Conservation (phyloP, 2,888 invertebrate species). For the Cryptocheilus praepositus region DNA sequence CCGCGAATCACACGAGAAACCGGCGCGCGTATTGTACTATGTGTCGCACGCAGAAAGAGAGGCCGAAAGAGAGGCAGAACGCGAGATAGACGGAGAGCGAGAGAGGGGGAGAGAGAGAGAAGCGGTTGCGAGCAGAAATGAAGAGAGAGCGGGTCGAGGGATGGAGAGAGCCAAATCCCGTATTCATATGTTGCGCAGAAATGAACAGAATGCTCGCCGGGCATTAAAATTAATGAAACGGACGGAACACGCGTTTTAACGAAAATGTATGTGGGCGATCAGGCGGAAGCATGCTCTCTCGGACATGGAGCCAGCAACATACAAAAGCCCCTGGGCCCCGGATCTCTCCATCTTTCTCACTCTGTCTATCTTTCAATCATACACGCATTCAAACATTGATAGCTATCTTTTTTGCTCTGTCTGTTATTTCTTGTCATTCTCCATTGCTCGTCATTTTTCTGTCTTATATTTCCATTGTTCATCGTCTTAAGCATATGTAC, state of each 20-base stretch:
- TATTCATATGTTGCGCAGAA: slow-evolving; percentile 69
- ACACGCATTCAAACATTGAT: no score
- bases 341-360: not conserved
- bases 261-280: slow-evolving; percentile 71
- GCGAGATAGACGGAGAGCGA: no score
- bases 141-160: slow-evolving; percentile 16
- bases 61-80: slow-evolving; percentile 16
- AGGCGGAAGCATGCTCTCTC: slow-evolving; percentile 62
- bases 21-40: slow-evolving; percentile 20
- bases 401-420: slow-evolving; percentile 39
- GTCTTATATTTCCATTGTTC: no score
- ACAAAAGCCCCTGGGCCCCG: slow-evolving; percentile 20
- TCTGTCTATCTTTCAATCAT: slow-evolving; percentile 1
- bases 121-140: slow-evolving; percentile 1
- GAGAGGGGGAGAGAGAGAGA: slow-evolving; percentile 27
- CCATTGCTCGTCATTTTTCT: no score
- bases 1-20: not conserved
- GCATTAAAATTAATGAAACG: slow-evolving; percentile 74
- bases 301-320: slow-evolving; percentile 47
- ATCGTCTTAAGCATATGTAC: no score
- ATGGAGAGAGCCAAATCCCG: slow-evolving; percentile 39
- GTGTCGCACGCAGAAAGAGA: slow-evolving; percentile 43
- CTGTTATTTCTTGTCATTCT: slow-evolving; percentile 22
- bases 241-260: slow-evolving; percentile 70
- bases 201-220: slow-evolving; percentile 67